Percentiles rank a stretch among this genome's conserved stretches.
Conservation (phyloP, 2,113 vertebrate species). For the Actinemys pallida region DNA sequence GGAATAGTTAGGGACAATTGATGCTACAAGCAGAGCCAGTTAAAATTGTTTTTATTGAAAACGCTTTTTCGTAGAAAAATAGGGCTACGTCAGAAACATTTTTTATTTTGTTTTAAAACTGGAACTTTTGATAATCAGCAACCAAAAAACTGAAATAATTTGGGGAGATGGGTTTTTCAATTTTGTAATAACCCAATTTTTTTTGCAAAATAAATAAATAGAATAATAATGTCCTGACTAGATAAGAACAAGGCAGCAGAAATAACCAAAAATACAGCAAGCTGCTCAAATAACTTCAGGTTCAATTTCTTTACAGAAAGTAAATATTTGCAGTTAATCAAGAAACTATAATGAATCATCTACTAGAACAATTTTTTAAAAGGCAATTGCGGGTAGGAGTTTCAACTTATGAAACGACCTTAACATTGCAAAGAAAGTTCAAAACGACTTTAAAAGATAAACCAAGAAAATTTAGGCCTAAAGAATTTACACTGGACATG, state of each 20-base stretch:
- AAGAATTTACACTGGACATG: too few relatives aligned
- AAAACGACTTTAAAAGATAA: not conserved
- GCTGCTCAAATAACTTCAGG: not conserved
- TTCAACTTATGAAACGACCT: not conserved
- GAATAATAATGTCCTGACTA: not conserved
- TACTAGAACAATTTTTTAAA: not conserved
- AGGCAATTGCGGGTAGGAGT: not conserved
- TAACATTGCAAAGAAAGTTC: not conserved
- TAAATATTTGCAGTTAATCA: not conserved
- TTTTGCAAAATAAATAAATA: not conserved
- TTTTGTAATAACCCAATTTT: not conserved
- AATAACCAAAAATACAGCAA: not conserved
- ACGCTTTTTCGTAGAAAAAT: not conserved
- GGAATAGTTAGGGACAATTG: too few relatives aligned
- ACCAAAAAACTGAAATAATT: not conserved
- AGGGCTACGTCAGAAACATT: not conserved
- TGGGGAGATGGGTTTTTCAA: not conserved
- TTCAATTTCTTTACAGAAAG: not conserved
- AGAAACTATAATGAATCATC: not conserved
- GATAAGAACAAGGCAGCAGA: not conserved
- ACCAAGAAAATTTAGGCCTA: too few relatives aligned
- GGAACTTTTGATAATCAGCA: not conserved
- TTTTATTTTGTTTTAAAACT: not conserved
- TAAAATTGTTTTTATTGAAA: too few relatives aligned
- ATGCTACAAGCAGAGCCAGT: too few relatives aligned